phyloP scores from a whole-genome alignment of 1,140 invertebrate genomes.

The Bemisia tabaci region DNA sequence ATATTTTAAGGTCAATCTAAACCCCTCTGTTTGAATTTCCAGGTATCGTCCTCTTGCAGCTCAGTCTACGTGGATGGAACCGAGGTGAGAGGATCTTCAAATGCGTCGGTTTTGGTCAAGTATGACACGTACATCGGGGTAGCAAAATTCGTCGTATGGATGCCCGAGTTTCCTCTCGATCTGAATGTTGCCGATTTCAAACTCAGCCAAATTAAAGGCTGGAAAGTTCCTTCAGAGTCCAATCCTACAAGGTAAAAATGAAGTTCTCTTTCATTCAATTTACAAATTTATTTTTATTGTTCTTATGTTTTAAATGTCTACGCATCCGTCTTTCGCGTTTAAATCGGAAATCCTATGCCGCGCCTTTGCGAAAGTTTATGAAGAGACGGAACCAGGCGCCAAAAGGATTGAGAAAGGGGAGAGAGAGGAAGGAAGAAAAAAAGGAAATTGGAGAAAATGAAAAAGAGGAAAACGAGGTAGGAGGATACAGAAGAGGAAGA shows the following conservation, averaged over 20 bases:
- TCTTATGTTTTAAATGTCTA: background rate
- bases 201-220: conserved; percentile 79
- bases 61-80: conserved; percentile 94
- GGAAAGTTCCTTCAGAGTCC: conserved; percentile 48
- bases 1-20: too few species aligned
- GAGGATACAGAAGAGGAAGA: too few species aligned
- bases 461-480: too few species aligned
- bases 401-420: too few species aligned
- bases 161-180: conserved; percentile 78
- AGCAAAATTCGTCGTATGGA: conserved; percentile 87
- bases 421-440: too few species aligned
- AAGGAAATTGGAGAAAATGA: too few species aligned
- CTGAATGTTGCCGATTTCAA: conserved; percentile 75
- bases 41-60: conserved; percentile 93
- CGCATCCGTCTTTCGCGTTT: too few species aligned
- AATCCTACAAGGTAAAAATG: too few species aligned
- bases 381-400: too few species aligned
- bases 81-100: conserved; percentile 85
- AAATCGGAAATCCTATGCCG: too few species aligned
- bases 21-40: too few species aligned
- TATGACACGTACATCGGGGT: conserved; percentile 82
- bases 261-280: background rate
- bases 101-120: conserved; percentile 85
- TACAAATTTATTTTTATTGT: background rate
- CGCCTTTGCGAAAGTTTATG: too few species aligned